Evolutionary conservation across 2,113 vertebrate species (phyloP).

Genomic region (Peromyscus californicus): DNA sequence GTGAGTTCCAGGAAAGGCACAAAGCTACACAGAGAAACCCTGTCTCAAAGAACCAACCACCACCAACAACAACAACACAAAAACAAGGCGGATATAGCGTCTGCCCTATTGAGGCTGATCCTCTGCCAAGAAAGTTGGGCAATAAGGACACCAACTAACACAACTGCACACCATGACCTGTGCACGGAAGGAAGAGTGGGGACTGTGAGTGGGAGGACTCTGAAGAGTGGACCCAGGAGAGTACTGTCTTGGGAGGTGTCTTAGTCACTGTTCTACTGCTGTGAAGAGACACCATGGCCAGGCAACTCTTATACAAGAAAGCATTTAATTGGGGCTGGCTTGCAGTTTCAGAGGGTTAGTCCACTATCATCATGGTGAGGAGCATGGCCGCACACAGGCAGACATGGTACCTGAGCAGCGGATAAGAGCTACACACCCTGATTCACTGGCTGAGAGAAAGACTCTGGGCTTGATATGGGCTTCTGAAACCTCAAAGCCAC

Average conservation of each 20-base stretch:
- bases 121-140: background rate
- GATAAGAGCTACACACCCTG: background rate
- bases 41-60: no score
- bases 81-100: no score
- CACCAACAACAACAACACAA: no score
- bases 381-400: background rate
- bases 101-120: background rate
- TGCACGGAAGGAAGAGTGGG: background rate
- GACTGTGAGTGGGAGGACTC: no score
- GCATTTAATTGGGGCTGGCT: background rate
- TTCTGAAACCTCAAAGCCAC: background rate
- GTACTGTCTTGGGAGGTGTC: background rate
- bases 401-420: rapidly evolving
- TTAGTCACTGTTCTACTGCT: background rate
- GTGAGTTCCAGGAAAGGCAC: no score
- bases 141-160: background rate
- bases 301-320: background rate
- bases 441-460: background rate
- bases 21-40: no score
- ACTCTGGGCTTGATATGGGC: background rate
- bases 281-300: background rate
- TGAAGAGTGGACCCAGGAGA: background rate
- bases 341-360: background rate
- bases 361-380: background rate
- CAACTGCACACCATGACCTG: background rate